These are phyloP conservation scores for Strigamia transsilvanica DNA, from an alignment of 2,888 invertebrate species.

Conservation along the genomic window DNA sequence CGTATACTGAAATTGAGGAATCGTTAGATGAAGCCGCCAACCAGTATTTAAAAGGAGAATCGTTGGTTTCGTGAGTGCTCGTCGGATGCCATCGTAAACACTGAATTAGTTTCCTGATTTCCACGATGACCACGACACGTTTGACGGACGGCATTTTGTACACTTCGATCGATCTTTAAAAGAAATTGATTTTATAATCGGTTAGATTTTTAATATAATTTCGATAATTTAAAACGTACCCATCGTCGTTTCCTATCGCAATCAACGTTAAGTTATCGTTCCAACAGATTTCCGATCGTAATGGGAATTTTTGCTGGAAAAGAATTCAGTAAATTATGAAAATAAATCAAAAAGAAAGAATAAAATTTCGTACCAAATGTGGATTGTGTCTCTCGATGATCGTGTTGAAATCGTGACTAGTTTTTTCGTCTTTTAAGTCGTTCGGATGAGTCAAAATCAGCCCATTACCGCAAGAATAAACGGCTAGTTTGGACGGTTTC, in stretches of 20 bases:
- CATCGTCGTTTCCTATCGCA: conserved; percentile 72
- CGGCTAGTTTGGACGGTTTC: conserved; percentile 56
- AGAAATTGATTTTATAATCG: conserved; percentile 27
- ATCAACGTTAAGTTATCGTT: conserved; percentile 70
- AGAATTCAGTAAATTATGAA: background rate
- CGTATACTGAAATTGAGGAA: conserved; percentile 68
- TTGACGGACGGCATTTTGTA: conserved; percentile 61
- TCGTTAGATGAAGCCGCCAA: conserved; percentile 72
- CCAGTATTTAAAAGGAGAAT: conserved; percentile 71
- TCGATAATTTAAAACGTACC: conserved; percentile 65
- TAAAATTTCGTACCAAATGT: conserved; percentile 55
- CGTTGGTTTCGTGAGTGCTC: conserved; percentile 66
- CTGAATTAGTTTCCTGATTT: conserved; percentile 72
- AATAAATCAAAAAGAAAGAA: background rate
- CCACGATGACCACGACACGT: conserved; percentile 65
- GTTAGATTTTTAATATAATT: background rate
- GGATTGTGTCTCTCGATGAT: conserved; percentile 58
- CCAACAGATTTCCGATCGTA: conserved; percentile 70
- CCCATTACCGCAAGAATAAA: conserved; percentile 75
- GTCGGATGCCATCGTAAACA: conserved; percentile 78
- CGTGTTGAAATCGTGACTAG: conserved; percentile 60
- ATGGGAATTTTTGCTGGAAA: conserved; percentile 58
- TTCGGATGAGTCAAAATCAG: conserved; percentile 63
- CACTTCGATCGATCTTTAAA: conserved; percentile 64
- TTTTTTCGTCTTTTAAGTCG: conserved; percentile 59